Percentiles rank a stretch among this genome's conserved stretches.
These are phyloP conservation scores for Characodon lateralis DNA, from an alignment of 2,797 vertebrate species.

Conservation along the genomic window DNA sequence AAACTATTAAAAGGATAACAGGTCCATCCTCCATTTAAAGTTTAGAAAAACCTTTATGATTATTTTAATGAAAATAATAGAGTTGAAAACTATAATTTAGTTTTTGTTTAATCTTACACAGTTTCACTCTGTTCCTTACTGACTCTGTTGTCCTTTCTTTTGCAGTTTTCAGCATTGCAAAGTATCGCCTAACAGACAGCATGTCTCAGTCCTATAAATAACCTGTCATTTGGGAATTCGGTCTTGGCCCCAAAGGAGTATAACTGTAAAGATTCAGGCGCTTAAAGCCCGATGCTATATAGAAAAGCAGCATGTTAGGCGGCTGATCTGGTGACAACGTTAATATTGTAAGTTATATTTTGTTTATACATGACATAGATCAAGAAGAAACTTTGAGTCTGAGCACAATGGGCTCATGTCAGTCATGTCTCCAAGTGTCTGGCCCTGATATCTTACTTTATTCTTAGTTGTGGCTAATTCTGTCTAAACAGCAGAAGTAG, in stretches of 20 bases:
- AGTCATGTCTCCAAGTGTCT: conserved; percentile 53
- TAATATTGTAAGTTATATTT: neutral
- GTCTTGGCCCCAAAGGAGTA: conserved; percentile 34
- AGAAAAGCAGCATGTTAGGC: conserved; percentile 11
- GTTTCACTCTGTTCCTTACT: conserved; percentile 19
- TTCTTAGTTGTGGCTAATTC: conserved; percentile 63
- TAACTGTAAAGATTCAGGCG: conserved; percentile 21
- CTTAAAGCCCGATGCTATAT: conserved; percentile 9
- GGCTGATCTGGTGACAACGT: neutral
- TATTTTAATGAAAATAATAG: neutral
- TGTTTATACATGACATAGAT: conserved; percentile 3
- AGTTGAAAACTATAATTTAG: no score
- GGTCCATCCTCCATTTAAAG: neutral
- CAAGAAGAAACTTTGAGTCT: conserved; percentile 16
- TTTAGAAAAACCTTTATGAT: neutral
- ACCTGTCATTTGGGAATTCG: conserved; percentile 57
- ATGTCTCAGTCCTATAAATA: conserved; percentile 60
- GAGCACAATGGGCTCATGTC: conserved; percentile 41
- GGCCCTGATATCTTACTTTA: conserved; percentile 54
- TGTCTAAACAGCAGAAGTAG: conserved; percentile 62
- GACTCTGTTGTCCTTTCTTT: conserved; percentile 23
- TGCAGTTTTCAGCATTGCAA: conserved; percentile 35
- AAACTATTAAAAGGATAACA: neutral
- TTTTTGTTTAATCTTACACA: conserved; percentile 7
- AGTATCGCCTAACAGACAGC: conserved; percentile 39